Base-by-base conservation (phyloP, 2,113 vertebrate species). In the Stictonetta naevosa region DNA sequence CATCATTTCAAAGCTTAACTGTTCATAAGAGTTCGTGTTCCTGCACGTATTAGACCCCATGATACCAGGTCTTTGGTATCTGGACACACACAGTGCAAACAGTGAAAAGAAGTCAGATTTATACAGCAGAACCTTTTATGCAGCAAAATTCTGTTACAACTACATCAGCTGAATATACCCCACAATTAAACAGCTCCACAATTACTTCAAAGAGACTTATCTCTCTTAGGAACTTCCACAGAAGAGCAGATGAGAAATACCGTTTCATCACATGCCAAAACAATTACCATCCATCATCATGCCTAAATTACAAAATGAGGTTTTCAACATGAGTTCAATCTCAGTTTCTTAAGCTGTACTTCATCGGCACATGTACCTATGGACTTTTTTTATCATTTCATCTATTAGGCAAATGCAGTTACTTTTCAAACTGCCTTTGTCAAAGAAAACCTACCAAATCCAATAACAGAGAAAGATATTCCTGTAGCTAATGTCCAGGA, bases 1-100 rank as follows among this genome's bases (percentile, higher is more conserved):
- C 9, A 3, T 67, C 0, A 79, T 62, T 71, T 79, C 55, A 78
- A 48, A 83, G 13, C 2, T 0, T 16, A 64, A 3, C 0, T 28
- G 55, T 46, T 59, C 42, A 48, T 46, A 28, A 64, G 33, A 48
- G 22, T 52, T 83, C 50, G 10, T 80, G 17, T 42, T 80, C 48
- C 36, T 68, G 46, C 28, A 83, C 6, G 3, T 19, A 33, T 20
- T 2, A 64, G 22, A 72, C 19, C 19, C 9, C 16, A 55, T 29
- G 72, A 4, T 69, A 83, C 16, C 40, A 83, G 10, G 11, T n/a
- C 5, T 1, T 6, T 69, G 38, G 78, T 20, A 44, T 8, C 6
- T 60, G 29, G 34, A 69, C 53, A 55, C 11, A 10, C 29, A 13
- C 2, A 63, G 7, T 11, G 14, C 18, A 53, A 10, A 28, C 1